Base-by-base conservation (phyloP, 2,113 vertebrate species). In the Corythornis cristatus region DNA sequence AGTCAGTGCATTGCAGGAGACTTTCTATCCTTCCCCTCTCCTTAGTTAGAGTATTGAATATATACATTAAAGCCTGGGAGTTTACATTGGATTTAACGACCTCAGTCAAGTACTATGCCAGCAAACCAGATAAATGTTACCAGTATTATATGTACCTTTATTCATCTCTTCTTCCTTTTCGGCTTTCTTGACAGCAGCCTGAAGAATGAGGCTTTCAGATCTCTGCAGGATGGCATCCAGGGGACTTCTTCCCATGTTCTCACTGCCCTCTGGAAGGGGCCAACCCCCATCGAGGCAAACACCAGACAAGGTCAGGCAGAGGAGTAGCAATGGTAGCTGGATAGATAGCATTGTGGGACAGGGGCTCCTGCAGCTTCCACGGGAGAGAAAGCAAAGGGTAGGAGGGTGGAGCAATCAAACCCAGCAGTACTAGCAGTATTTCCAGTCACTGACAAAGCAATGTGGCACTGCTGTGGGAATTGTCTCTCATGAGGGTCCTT, bases 171-270 rank as follows among this genome's bases (percentile, higher is more conserved):
- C 96, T 48, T 91, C 90, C 60, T 98, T 98, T 88, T 98, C 97
- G 60, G 97, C 93, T 74, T 98, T 98, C 75, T 96, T 97, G 57
- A 99, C 96, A 40, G 98, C 93, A 73, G 98, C 98, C 19, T 96
- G 97, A 46, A 99, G 76, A 76, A 98, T 85, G 28, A 98, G 92
- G 46, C 83, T 98, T 82, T 98, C 97, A 12, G 98, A 97, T 96
- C 95, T 97, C 96, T 98, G 97, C 40, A 98, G 93, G 25, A 98
- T 97, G 84, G 98, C 96, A 65, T 97, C 97, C 57, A 98, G 93
- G 54, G 94, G 93, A 53, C 74, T 95, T 35, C 83, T 93, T 83
- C 97, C 96, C 54, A 66, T 88, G 19, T 94, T 97, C 25, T 97
- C 96, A 4, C 93, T 95, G 70, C 93, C 97, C 5, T 96, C 97